phyloP scores from a whole-genome alignment of 1,140 invertebrate genomes.

The Daktulosphaira vitifoliae region DNA sequence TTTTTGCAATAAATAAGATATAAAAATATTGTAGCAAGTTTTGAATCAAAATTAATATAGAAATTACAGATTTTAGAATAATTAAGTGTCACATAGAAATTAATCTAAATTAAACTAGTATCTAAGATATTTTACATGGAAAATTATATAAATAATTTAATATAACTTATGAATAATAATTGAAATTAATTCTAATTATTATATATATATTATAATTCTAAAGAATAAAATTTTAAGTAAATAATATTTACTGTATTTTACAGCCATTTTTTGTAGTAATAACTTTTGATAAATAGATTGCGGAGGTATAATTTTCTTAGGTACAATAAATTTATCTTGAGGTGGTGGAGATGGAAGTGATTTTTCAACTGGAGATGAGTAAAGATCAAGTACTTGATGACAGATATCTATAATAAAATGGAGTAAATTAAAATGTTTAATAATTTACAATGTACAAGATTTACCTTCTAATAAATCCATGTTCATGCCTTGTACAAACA shows the following conservation, averaged over 20 bases:
- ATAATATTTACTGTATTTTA: slow-evolving; percentile 15
- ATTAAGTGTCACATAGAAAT: too few relatives aligned
- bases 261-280: slow-evolving; percentile 28
- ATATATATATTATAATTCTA: too few relatives aligned
- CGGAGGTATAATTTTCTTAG: slow-evolving; percentile 18
- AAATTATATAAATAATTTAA: too few relatives aligned
- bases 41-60: too few relatives aligned
- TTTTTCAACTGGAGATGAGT: slow-evolving; percentile 46
- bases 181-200: too few relatives aligned
- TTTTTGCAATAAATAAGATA: too few relatives aligned
- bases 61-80: too few relatives aligned
- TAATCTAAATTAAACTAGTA: too few relatives aligned
- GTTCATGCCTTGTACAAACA: slow-evolving; percentile 89
- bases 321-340: slow-evolving; percentile 21
- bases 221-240: too few relatives aligned
- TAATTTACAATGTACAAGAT: not conserved
- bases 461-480: slow-evolving; percentile 84
- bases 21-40: too few relatives aligned
- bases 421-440: slow-evolving; percentile 26
- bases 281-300: slow-evolving; percentile 29
- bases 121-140: too few relatives aligned
- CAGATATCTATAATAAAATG: slow-evolving; percentile 68
- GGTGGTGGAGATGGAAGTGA: not conserved
- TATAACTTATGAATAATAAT: too few relatives aligned
- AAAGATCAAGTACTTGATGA: slow-evolving; percentile 89